Evolutionary conservation across 2,797 vertebrate species (phyloP).

Genomic region (Bradypus variegatus): DNA sequence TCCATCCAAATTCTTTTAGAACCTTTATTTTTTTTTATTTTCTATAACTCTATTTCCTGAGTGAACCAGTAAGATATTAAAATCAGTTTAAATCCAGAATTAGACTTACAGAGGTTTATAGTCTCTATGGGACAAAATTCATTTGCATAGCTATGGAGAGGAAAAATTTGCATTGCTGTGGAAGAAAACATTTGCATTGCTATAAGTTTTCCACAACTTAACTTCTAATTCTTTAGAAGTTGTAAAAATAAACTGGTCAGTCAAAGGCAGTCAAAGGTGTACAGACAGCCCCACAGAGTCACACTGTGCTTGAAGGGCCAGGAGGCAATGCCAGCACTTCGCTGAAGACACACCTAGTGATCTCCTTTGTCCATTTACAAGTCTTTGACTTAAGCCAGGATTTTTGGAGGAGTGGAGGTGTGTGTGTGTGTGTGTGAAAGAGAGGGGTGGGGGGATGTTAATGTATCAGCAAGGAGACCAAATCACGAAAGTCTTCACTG

Average conservation of each 20-base stretch:
- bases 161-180: neutral
- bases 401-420: neutral
- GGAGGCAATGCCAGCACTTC: neutral
- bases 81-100: neutral
- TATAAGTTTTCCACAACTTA: neutral
- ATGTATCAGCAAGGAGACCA: neutral
- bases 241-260: neutral
- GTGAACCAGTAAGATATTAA: neutral
- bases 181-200: neutral
- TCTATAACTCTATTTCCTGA: neutral
- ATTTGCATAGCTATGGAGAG: neutral
- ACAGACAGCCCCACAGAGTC: neutral
- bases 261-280: neutral
- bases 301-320: neutral
- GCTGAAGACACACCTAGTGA: neutral
- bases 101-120: neutral
- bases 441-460: neutral
- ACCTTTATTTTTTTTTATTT: neutral
- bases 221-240: neutral
- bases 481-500: neutral
- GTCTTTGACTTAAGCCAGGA: neutral
- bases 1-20: neutral
- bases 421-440: neutral
- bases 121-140: neutral
- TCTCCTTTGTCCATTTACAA: neutral